Conservation (phyloP, 2,888 invertebrate genomes). For the Tanytarsus gracilentus region DNA sequence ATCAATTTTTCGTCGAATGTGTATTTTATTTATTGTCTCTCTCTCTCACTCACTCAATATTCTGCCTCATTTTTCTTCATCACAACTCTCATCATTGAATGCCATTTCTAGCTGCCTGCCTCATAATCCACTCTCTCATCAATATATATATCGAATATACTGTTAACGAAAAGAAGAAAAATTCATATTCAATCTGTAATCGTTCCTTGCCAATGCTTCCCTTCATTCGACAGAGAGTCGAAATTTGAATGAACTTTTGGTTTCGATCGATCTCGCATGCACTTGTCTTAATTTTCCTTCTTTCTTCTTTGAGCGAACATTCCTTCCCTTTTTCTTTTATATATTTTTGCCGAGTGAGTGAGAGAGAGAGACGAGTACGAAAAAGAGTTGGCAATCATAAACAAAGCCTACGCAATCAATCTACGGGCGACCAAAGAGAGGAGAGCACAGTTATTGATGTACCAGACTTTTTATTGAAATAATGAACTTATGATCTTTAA, state of each 20-base stretch:
- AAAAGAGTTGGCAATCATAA: conserved; percentile 25
- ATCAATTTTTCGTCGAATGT: no score
- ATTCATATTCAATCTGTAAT: no score
- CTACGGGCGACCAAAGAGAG: conserved; percentile 9
- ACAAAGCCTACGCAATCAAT: conserved; percentile 27
- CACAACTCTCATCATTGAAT: no score
- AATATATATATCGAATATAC: no score
- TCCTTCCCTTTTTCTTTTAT: not conserved
- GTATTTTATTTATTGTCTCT: no score
- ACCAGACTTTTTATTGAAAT: conserved; percentile 22
- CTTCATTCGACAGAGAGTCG: not conserved
- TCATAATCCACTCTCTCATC: no score
- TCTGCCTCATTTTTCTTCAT: no score
- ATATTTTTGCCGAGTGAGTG: not conserved
- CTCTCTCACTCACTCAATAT: no score
- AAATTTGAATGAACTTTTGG: conserved; percentile 24
- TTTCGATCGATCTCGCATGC: conserved; percentile 25
- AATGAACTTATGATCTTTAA: conserved; percentile 23
- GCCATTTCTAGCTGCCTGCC: no score
- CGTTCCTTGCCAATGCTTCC: no score
- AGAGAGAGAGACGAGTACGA: not conserved
- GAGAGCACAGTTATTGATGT: conserved; percentile 19
- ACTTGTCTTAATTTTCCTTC: conserved; percentile 25
- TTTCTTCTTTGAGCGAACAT: conserved; percentile 16
- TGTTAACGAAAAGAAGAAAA: no score